These are phyloP conservation scores for Andinoacara biseriatus DNA, from an alignment of 2,113 vertebrate genomes.

Conservation along the genomic window DNA sequence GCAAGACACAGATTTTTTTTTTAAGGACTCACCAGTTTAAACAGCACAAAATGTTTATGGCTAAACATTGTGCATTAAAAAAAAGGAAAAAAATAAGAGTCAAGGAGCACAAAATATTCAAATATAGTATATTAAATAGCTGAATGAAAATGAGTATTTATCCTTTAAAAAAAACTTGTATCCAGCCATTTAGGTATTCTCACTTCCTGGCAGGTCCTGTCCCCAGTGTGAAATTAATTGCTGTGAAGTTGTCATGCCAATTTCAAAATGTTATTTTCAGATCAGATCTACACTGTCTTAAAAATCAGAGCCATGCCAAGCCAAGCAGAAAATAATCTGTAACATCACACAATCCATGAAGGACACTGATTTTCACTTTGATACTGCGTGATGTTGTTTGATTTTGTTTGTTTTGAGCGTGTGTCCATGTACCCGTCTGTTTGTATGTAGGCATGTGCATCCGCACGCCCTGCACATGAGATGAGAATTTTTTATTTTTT, in stretches of 20 bases:
- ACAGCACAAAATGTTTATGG: neutral
- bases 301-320: constrained; percentile 54
- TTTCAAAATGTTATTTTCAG: constrained; percentile 60
- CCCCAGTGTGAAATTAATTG: constrained; percentile 54
- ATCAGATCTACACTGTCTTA: constrained; percentile 58
- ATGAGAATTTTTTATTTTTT: constrained; percentile 39
- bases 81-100: neutral
- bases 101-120: too few species aligned
- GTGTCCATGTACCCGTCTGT: neutral
- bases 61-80: neutral
- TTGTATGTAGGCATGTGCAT: neutral
- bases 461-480: neutral
- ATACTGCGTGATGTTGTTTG: constrained; percentile 53
- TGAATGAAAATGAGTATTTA: constrained; percentile 1
- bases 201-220: constrained; percentile 28
- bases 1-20: neutral
- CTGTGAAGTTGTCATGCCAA: constrained; percentile 57
- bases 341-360: constrained; percentile 63
- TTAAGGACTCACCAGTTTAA: neutral
- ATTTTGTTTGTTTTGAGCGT: constrained; percentile 37
- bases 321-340: constrained; percentile 59
- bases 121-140: neutral
- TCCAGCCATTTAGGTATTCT: constrained; percentile 27
- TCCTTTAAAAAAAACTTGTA: neutral
- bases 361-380: constrained; percentile 63